Evolutionary conservation across 2,797 vertebrate genomes (phyloP).

Genomic region (Argya squamiceps): DNA sequence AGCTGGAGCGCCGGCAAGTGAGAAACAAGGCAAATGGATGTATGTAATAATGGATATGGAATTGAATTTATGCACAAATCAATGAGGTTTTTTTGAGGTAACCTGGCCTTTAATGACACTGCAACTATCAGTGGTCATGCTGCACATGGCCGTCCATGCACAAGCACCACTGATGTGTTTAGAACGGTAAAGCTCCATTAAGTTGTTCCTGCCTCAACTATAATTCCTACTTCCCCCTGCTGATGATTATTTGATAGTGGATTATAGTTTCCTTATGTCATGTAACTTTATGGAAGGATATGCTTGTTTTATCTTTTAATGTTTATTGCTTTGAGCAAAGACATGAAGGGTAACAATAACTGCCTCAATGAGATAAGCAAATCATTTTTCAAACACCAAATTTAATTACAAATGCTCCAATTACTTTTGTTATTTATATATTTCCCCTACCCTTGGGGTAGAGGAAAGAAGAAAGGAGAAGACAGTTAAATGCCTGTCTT

Average conservation of each 20-base stretch:
- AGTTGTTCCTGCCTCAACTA: neutral
- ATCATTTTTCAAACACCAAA: neutral
- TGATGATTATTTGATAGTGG: neutral
- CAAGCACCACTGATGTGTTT: neutral
- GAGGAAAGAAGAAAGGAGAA: neutral
- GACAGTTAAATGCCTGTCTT: neutral
- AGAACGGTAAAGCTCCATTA: neutral
- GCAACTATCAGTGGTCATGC: neutral
- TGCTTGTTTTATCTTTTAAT: neutral
- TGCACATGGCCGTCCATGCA: fast-evolving
- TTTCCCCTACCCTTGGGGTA: neutral
- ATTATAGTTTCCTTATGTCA: neutral
- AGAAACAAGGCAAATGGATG: neutral
- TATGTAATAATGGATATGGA: neutral
- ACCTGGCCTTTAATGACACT: neutral
- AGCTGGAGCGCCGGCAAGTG: neutral
- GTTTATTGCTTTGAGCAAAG: neutral
- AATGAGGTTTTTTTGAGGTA: neutral
- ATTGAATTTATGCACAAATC: fast-evolving
- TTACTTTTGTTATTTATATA: neutral
- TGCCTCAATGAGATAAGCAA: neutral
- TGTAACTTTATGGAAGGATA: neutral
- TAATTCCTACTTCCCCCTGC: neutral
- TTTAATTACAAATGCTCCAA: neutral
- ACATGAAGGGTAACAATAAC: neutral